phyloP scores from a whole-genome alignment of 2,888 invertebrate genomes.

The Ophion slaviceki region DNA sequence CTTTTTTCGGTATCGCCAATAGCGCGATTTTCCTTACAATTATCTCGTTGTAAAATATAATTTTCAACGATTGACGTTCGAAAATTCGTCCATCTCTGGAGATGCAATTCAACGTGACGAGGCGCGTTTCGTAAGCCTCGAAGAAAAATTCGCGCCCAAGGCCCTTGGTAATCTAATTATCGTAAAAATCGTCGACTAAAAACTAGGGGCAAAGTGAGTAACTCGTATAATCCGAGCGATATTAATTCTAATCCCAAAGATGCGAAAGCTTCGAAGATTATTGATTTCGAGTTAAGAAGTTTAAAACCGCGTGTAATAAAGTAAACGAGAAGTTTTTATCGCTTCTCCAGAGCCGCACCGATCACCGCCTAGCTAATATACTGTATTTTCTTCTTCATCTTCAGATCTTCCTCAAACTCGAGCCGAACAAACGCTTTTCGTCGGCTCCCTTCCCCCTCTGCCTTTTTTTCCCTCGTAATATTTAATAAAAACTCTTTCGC shows the following conservation, averaged over 20 bases:
- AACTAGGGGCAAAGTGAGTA: conserved; percentile 33
- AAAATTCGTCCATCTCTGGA: conserved; percentile 14
- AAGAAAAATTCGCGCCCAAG: conserved; percentile 21
- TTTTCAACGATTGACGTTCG: conserved; percentile 26
- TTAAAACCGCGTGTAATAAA: conserved; percentile 11
- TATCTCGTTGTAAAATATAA: conserved; percentile 33
- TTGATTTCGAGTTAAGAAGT: conserved; percentile 46
- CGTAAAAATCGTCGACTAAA: conserved; percentile 59
- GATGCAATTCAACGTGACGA: conserved; percentile 21
- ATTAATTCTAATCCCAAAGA: conserved; percentile 10
- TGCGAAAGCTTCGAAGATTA: conserved; percentile 54
- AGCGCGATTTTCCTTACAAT: conserved; percentile 20
- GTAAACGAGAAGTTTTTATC: conserved; percentile 1
- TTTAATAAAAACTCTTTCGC: conserved; percentile 38
- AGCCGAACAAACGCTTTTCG: not conserved
- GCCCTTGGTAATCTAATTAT: conserved; percentile 55
- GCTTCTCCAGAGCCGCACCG: not conserved
- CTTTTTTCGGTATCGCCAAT: not conserved
- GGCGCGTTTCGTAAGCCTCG: conserved; percentile 4
- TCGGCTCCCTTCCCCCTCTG: not conserved
- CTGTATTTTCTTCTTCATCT: not conserved
- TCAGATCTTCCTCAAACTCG: not conserved
- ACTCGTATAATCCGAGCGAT: conserved; percentile 39
- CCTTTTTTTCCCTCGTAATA: not conserved
- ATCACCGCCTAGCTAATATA: conserved; percentile 45